A percentile compares a stretch with the other conserved stretches of the same genome.
These are phyloP conservation scores for Rostratula benghalensis DNA, from an alignment of 2,113 vertebrate genomes.

Conservation along the genomic window DNA sequence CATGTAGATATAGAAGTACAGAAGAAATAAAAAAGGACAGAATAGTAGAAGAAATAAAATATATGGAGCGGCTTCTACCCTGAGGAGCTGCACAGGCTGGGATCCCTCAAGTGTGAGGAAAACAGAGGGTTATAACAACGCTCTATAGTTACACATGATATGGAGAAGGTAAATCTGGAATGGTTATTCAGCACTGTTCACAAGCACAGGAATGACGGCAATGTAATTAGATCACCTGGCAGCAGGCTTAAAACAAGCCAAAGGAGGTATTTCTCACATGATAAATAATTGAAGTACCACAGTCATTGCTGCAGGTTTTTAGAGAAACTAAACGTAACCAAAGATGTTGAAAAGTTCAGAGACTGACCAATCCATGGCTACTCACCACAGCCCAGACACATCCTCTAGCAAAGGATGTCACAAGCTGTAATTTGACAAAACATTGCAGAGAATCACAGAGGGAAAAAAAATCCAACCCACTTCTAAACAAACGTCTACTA, in stretches of 20 bases:
- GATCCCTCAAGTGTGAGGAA: background rate
- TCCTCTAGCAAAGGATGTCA: background rate
- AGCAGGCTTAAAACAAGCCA: background rate
- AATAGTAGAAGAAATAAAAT: background rate
- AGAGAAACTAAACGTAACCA: background rate
- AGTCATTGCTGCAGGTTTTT: background rate
- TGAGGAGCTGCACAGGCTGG: background rate
- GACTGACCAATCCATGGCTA: background rate
- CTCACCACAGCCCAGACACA: background rate
- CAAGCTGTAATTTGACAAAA: background rate
- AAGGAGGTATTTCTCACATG: background rate
- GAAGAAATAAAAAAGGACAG: background rate
- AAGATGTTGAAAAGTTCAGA: background rate
- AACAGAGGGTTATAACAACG: background rate
- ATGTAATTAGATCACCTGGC: background rate
- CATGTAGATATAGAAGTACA: background rate
- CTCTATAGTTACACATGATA: background rate
- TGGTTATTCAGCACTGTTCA: background rate
- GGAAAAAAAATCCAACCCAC: background rate
- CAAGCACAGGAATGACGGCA: background rate
- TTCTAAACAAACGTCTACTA: background rate
- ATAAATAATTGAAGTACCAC: background rate
- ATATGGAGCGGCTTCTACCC: background rate
- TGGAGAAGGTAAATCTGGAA: background rate
- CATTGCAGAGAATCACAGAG: background rate